These are phyloP conservation scores for Tetranychus cinnabarinus DNA, from an alignment of 1,140 invertebrate genomes.

Conservation along the genomic window DNA sequence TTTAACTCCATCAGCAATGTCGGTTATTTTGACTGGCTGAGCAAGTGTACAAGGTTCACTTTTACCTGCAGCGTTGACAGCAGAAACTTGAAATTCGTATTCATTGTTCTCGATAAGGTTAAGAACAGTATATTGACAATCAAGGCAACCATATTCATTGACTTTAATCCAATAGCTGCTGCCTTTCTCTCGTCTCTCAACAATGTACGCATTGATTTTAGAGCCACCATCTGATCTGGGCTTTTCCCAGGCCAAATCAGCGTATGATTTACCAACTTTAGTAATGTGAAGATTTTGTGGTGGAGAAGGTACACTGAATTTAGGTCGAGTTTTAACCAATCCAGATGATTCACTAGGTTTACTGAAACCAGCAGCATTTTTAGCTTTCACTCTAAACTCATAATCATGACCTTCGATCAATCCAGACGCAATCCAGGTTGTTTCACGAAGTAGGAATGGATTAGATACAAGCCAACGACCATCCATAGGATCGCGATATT, in stretches of 20 bases:
- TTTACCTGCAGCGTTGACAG: constrained; percentile 95
- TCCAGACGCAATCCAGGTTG: constrained; percentile 54
- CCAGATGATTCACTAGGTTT: constrained; percentile 48
- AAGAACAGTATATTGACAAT: constrained; percentile 58
- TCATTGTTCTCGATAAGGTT: constrained; percentile 72
- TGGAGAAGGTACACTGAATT: constrained; percentile 59
- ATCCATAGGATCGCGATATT: not conserved
- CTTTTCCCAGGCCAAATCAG: constrained; percentile 58
- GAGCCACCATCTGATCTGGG: constrained; percentile 81
- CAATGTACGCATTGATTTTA: constrained; percentile 70
- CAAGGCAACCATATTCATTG: constrained; percentile 46
- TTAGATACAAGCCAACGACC: constrained; percentile 56
- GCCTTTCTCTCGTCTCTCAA: constrained; percentile 81
- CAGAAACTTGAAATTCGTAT: constrained; percentile 94
- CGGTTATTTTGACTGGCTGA: constrained; percentile 62
- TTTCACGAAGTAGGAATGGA: constrained; percentile 42
- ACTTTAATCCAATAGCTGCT: constrained; percentile 79
- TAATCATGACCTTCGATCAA: constrained; percentile 87
- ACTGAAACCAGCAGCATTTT: constrained; percentile 83
- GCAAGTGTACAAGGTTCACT: constrained; percentile 83
- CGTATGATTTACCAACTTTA: constrained; percentile 50
- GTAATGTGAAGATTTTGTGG: constrained; percentile 52
- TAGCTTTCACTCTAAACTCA: constrained; percentile 87
- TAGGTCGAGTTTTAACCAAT: constrained; percentile 84
- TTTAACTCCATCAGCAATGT: constrained; percentile 79